Conservation (phyloP, 2,888 invertebrate species). For the Netelia virgata region DNA sequence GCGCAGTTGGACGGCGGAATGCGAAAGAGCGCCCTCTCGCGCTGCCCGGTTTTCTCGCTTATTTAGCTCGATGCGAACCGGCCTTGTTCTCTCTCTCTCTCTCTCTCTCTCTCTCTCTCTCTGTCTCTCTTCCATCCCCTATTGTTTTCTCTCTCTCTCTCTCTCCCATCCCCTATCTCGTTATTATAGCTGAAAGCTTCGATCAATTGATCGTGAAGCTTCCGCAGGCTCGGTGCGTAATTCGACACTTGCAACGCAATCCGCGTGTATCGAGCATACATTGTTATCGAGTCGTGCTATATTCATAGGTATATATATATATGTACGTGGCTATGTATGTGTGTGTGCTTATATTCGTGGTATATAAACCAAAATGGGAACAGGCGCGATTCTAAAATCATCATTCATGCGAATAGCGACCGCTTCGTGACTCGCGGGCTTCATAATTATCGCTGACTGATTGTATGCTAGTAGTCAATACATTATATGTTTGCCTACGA, state of each 20-base stretch:
- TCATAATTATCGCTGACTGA: conserved; percentile 58
- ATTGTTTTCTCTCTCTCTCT: neutral
- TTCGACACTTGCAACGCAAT: conserved; percentile 51
- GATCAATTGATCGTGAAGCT: conserved; percentile 60
- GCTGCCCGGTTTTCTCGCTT: conserved; percentile 33
- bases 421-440: conserved; percentile 24
- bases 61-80: conserved; percentile 26
- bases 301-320: neutral
- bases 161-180: neutral
- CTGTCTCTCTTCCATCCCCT: too few relatives aligned
- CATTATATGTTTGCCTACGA: neutral
- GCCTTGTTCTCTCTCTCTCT: conserved; percentile 7
- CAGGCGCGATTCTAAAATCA: conserved; percentile 50
- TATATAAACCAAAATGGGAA: conserved; percentile 32
- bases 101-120: neutral
- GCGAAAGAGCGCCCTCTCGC: conserved; percentile 31
- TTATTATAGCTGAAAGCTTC: conserved; percentile 4
- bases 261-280: conserved; percentile 22
- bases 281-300: conserved; percentile 33
- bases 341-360: neutral
- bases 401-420: conserved; percentile 35
- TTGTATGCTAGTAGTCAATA: conserved; percentile 2
- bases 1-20: conserved; percentile 53
- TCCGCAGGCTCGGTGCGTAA: conserved; percentile 33
- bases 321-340: neutral